Conservation (phyloP, 2,797 vertebrate genomes). For the Enoplosus armatus region DNA sequence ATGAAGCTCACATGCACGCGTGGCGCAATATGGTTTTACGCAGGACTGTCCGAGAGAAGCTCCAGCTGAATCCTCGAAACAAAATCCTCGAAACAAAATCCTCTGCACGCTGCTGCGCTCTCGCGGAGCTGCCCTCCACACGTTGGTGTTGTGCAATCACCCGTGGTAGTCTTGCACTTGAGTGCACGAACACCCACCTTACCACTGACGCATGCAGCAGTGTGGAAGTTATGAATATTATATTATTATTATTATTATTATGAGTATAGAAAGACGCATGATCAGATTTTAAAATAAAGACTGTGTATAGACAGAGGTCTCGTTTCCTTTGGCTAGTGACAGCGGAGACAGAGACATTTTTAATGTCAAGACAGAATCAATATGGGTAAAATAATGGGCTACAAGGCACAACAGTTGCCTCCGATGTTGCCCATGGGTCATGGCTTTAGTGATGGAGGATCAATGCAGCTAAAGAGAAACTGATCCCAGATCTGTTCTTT, state of each 20-base stretch:
- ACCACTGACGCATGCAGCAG: neutral
- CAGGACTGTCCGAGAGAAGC: neutral
- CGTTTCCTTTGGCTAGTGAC: slow-evolving; percentile 4
- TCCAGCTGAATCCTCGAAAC: neutral
- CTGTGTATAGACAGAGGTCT: neutral
- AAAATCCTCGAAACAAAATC: too few relatives aligned
- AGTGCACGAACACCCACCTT: neutral
- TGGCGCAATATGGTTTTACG: too few relatives aligned
- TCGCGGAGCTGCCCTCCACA: neutral
- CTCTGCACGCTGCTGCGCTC: neutral
- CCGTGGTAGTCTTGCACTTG: neutral
- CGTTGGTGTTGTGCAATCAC: neutral
- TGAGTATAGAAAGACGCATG: neutral
- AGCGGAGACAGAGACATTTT: slow-evolving; percentile 29
- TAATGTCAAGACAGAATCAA: slow-evolving; percentile 58
- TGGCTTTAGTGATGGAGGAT: slow-evolving; percentile 48
- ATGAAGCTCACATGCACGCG: neutral
- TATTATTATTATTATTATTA: too few relatives aligned
- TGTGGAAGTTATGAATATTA: neutral
- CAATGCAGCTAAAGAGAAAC: slow-evolving; percentile 35
- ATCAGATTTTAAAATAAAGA: neutral
- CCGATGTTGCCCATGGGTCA: slow-evolving; percentile 51
- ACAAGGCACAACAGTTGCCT: slow-evolving; percentile 33
- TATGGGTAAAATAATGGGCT: slow-evolving; percentile 47
- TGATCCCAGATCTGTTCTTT: slow-evolving; percentile 5